Percentiles rank a stretch among this genome's conserved stretches.
Conservation (phyloP, 1,140 invertebrate species). For the Centruroides sculpturatus region DNA sequence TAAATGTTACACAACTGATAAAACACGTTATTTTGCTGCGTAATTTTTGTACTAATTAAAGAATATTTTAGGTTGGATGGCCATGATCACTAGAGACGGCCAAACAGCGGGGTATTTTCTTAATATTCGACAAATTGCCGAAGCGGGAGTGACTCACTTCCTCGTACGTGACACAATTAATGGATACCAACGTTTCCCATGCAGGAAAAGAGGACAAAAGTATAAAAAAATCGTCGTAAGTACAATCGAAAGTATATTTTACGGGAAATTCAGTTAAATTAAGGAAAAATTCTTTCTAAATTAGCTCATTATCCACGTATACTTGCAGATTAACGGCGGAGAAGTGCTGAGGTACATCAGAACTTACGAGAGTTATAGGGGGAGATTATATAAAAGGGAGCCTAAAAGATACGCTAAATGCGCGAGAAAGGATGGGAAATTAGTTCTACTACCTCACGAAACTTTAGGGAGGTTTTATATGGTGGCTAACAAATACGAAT, state of each 20-base stretch:
- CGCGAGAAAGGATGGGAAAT: conserved; percentile 27
- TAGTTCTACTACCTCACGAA: conserved; percentile 28
- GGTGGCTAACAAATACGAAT: conserved; percentile 22
- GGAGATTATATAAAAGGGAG: conserved; percentile 9
- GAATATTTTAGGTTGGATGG: conserved; percentile 26
- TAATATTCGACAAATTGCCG: conserved; percentile 26
- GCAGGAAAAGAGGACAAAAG: too few species aligned
- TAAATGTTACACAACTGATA: too few species aligned
- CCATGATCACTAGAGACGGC: conserved; percentile 25
- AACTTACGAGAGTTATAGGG: conserved; percentile 27
- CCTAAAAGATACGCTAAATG: conserved; percentile 26
- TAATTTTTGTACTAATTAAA: too few species aligned
- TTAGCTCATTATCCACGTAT: not conserved
- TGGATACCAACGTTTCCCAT: conserved; percentile 3
- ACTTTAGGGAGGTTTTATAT: conserved; percentile 28
- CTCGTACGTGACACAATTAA: conserved; percentile 26
- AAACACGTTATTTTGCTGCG: too few species aligned
- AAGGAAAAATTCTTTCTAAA: not conserved
- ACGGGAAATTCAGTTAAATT: too few species aligned
- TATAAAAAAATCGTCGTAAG: too few species aligned
- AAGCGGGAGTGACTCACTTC: conserved; percentile 25
- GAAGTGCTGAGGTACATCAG: conserved; percentile 28
- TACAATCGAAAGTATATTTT: too few species aligned
- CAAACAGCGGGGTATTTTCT: conserved; percentile 24
- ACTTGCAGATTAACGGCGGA: conserved; percentile 17